Percentiles rank a stretch among this genome's conserved stretches.
These are phyloP conservation scores for Drosophila parthenogenetica DNA, from an alignment of 2,888 invertebrate species.

Conservation along the genomic window DNA sequence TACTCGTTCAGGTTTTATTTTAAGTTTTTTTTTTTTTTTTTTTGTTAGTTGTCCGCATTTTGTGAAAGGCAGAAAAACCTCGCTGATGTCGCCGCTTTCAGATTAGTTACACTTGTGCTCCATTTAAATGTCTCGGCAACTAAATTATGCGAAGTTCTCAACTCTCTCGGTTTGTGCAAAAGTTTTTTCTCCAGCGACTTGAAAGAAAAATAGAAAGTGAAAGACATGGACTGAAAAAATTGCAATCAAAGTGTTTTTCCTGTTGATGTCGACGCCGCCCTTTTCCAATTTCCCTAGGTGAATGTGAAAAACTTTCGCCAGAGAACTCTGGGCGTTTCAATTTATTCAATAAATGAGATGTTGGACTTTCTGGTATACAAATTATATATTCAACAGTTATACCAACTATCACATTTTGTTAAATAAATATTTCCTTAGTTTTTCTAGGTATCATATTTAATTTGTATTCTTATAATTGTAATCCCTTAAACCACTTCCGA, in stretches of 20 bases:
- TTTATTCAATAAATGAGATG: slow-evolving; percentile 21
- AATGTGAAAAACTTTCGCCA: slow-evolving; percentile 68
- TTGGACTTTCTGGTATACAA: not conserved
- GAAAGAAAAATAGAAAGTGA: slow-evolving; percentile 68
- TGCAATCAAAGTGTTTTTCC: slow-evolving; percentile 69
- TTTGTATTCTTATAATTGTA: too few relatives aligned
- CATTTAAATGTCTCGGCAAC: slow-evolving; percentile 77
- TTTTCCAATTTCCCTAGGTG: slow-evolving; percentile 59
- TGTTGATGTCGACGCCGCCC: slow-evolving; percentile 61
- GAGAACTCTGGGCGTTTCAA: slow-evolving; percentile 32
- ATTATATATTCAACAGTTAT: not conserved
- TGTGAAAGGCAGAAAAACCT: slow-evolving; percentile 70
- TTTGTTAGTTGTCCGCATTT: slow-evolving; percentile 50
- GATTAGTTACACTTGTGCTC: slow-evolving; percentile 83
- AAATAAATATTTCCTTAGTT: not conserved
- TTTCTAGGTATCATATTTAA: not conserved
- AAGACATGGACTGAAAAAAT: slow-evolving; percentile 45
- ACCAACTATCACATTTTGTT: too few relatives aligned
- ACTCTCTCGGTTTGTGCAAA: slow-evolving; percentile 28
- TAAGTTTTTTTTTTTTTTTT: slow-evolving; percentile 14
- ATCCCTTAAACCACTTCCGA: not conserved
- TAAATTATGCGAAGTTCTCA: slow-evolving; percentile 81
- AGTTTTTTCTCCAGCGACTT: slow-evolving; percentile 46
- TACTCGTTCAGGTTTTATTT: slow-evolving; percentile 53
- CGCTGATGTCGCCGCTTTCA: slow-evolving; percentile 63